Evolutionary conservation across 2,797 vertebrate genomes (phyloP), one percentile per base, ranked within the genome.

Genomic region (Onychomys torridus): DNA sequence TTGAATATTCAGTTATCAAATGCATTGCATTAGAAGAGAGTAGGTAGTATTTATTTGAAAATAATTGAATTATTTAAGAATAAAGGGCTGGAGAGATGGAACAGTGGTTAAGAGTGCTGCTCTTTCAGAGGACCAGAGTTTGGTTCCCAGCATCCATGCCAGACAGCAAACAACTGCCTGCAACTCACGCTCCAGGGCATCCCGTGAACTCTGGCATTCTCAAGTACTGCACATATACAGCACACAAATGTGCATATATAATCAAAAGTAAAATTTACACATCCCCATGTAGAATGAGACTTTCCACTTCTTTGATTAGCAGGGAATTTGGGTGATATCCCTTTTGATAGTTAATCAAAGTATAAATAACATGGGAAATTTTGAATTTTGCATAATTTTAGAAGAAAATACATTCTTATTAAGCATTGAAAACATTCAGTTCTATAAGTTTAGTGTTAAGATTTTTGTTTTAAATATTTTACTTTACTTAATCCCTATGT

Each of bases 381-480:
- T 89, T 91, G 13, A 93, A 34, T 59, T 92, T 89, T 91, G 13
- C 11, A 43, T 85, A 25, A 84, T 89, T 94, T 93, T 83, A 16
- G 37, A 85, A 92, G n/a, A 84, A 87, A 92, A 90, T 67, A 73
- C 0, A 49, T 85, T 93, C 40, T 67, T 61, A 55, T 61, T 75
- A 69, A 75, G 57, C 12, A 75, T 71, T 6, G 17, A 75, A 63
- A 8, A 2, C 25, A 71, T 23, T 52, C 59, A n/a, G 78, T 46
- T 89, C 76, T 71, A 1, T 86, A 71, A 79, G 90, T n/a, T 11
- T 87, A 17, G 19, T 77, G 69, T 91, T 76, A 75, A 52, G 27
- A 7, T 71, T 67, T 81, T 91, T 57, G 57, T 93, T 94, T 69
- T 84, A 75, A 89, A 55, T 73, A 29, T 84, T 94, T 95, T 90